A percentile compares a stretch with the other conserved stretches of the same genome.
phyloP scores from a whole-genome alignment of 2,113 vertebrate species.

The Spilogale gracilis region DNA sequence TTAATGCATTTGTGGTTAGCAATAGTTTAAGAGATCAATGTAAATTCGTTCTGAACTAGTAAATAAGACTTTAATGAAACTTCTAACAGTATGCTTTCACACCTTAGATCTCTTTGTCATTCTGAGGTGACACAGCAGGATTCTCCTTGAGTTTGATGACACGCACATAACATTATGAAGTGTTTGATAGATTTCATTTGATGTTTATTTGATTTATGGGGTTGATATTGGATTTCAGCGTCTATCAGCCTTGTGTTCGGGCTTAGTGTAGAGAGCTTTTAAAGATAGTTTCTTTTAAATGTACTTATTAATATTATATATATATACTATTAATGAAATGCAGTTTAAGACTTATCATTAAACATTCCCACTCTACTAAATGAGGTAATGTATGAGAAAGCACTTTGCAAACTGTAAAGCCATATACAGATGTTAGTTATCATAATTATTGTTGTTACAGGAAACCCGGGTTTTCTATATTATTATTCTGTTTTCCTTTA shows the following conservation, averaged over 20 bases:
- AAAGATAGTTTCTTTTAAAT: constrained; percentile 53
- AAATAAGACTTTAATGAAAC: constrained; percentile 90
- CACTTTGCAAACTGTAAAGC: constrained; percentile 70
- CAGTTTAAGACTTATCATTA: constrained; percentile 60
- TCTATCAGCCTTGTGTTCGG: constrained; percentile 30
- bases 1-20: constrained; percentile 93
- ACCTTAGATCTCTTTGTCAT: constrained; percentile 86
- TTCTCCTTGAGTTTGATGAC: constrained; percentile 79
- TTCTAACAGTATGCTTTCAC: constrained; percentile 88
- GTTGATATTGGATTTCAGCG: constrained; percentile 75
- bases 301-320: constrained; percentile 56
- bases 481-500: constrained; percentile 82
- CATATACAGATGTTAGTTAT: constrained; percentile 79
- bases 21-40: constrained; percentile 91
- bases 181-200: constrained; percentile 86
- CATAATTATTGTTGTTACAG: constrained; percentile 83
- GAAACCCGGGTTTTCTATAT: constrained; percentile 76
- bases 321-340: constrained; percentile 58
- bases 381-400: constrained; percentile 74
- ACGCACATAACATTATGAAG: constrained; percentile 77
- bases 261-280: not conserved
- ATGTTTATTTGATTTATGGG: constrained; percentile 81
- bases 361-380: constrained; percentile 65
- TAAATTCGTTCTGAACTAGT: constrained; percentile 90
- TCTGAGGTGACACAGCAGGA: constrained; percentile 81